Evolutionary conservation across 2,888 invertebrate genomes (phyloP).

Genomic region (Pycnomerus fuliginosus): DNA sequence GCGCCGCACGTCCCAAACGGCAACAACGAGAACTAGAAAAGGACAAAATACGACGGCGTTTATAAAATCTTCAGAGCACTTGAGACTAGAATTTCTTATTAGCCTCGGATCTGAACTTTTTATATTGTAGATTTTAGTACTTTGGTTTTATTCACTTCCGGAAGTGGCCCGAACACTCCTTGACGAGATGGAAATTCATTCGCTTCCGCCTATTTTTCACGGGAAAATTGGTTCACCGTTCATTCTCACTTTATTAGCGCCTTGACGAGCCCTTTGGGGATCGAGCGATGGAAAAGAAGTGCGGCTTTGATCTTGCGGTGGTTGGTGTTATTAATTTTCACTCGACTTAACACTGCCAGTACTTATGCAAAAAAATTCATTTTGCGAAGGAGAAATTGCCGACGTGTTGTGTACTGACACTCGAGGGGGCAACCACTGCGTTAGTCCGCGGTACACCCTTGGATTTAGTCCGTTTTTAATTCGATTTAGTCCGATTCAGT

Average conservation of each 20-base stretch:
- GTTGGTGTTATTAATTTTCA: no score
- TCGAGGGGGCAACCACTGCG: no score
- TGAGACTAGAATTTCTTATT: constrained; percentile 31
- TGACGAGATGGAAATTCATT: constrained; percentile 9
- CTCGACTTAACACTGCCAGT: no score
- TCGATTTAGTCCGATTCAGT: no score
- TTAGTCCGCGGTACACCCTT: no score
- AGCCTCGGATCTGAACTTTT: constrained; percentile 22
- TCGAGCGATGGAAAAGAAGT: constrained; percentile 5
- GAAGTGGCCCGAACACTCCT: constrained; percentile 14
- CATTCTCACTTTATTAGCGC: constrained; percentile 14
- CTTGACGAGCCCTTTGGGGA: constrained; percentile 11
- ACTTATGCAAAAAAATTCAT: no score
- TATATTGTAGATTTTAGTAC: constrained; percentile 20
- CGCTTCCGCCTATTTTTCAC: constrained; percentile 10
- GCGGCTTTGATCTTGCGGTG: no score
- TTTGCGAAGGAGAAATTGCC: no score
- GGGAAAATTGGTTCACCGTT: constrained; percentile 13
- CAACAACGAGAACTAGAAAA: constrained; percentile 2
- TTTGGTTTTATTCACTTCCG: constrained; percentile 15
- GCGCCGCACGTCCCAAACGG: constrained; percentile 13
- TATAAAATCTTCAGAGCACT: constrained; percentile 19
- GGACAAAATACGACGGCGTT: constrained; percentile 4
- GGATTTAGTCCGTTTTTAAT: no score
- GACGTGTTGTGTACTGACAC: no score